Percentiles rank a stretch among this genome's conserved stretches.
Evolutionary conservation across 2,888 invertebrate species (phyloP).

Genomic region (Lycophotia porphyrea): DNA sequence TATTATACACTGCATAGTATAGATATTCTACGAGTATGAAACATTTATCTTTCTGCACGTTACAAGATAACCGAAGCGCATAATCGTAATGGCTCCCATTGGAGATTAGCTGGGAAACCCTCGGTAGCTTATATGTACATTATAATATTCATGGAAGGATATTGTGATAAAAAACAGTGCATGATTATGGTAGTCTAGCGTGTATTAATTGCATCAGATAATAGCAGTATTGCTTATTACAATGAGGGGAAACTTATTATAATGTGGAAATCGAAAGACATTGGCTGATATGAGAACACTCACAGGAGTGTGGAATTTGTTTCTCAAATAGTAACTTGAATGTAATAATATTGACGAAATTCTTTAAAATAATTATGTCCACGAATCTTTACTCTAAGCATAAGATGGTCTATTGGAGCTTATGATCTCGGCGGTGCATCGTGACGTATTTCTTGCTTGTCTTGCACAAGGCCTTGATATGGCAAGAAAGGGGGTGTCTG

Average conservation of each 20-base stretch:
- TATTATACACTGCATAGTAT: slow-evolving; percentile 18
- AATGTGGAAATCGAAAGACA: too few species aligned
- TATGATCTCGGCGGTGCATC: background rate
- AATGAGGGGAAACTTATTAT: background rate
- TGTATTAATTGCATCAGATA: background rate
- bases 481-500: too few species aligned
- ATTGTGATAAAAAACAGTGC: background rate
- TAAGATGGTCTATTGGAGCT: background rate
- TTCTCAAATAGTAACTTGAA: background rate
- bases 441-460: too few species aligned
- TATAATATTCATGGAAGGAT: background rate
- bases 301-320: background rate
- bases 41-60: slow-evolving; percentile 28
- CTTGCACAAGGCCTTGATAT: too few species aligned
- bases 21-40: background rate
- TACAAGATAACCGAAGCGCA: slow-evolving; percentile 16
- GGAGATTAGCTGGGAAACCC: slow-evolving; percentile 9
- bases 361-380: background rate
- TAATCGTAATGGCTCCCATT: slow-evolving; percentile 33
- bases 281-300: background rate
- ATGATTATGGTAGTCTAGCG: background rate
- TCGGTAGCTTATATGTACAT: background rate
- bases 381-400: background rate
- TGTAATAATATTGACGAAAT: background rate
- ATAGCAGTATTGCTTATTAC: background rate